A percentile compares a stretch with the other conserved stretches of the same genome.
Conservation (phyloP, 2,113 vertebrate genomes). For the Mungos mungo region DNA sequence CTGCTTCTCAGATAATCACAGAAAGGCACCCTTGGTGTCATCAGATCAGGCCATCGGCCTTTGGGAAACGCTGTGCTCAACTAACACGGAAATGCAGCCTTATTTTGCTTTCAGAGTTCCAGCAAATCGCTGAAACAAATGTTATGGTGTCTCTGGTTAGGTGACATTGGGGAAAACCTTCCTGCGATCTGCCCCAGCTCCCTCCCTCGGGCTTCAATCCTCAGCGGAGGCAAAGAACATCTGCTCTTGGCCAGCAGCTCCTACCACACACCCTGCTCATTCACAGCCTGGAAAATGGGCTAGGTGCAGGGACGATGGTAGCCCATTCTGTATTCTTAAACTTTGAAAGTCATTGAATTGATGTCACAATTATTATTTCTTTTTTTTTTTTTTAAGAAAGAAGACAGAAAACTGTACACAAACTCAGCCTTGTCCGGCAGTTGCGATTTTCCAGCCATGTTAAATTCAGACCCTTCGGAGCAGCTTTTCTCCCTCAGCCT, state of each 20-base stretch:
- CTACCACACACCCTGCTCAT: neutral
- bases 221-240: neutral
- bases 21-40: neutral
- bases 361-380: neutral
- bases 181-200: neutral
- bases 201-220: neutral
- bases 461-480: neutral
- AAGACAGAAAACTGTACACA: neutral
- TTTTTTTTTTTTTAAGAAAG: neutral
- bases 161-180: constrained; percentile 12
- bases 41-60: neutral
- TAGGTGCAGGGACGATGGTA: rapidly evolving
- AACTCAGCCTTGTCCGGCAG: neutral
- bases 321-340: neutral
- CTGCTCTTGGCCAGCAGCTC: neutral
- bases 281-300: neutral
- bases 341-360: neutral
- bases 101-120: constrained; percentile 27
- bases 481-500: neutral
- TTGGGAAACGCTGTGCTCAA: neutral
- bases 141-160: neutral
- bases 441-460: neutral
- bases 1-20: neutral
- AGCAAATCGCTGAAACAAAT: neutral
- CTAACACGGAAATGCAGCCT: neutral